Conservation (phyloP, 1,140 invertebrate species). For the Penaeus vannamei region DNA sequence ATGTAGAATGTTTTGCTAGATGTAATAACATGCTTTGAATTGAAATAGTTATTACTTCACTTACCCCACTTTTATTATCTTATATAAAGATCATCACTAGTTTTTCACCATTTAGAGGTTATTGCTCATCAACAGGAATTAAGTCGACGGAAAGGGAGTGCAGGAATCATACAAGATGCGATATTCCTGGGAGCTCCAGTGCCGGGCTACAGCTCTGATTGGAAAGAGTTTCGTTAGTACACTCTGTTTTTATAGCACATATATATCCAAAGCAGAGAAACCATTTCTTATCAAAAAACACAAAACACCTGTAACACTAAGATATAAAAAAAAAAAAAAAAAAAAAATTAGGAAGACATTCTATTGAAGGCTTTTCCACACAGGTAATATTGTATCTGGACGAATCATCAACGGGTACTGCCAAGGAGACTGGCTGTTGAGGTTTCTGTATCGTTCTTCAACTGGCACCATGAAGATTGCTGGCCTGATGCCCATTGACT, state of each 20-base stretch:
- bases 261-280: no score
- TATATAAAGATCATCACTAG: constrained; percentile 48
- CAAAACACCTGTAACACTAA: no score
- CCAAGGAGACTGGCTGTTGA: constrained; percentile 80
- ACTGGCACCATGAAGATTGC: constrained; percentile 77
- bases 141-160: constrained; percentile 73
- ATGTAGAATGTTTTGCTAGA: no score
- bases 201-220: constrained; percentile 74
- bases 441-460: constrained; percentile 79
- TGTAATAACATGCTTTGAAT: no score
- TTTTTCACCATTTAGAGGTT: neutral
- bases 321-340: no score
- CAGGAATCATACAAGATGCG: constrained; percentile 82
- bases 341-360: neutral
- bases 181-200: constrained; percentile 81
- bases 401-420: constrained; percentile 81
- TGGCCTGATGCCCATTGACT: constrained; percentile 77
- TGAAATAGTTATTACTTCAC: no score
- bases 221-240: constrained; percentile 74
- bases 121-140: constrained; percentile 72
- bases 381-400: constrained; percentile 76
- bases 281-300: no score
- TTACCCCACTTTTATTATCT: no score
- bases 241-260: neutral
- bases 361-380: no score